Evolutionary conservation across 2,113 vertebrate genomes (phyloP).

Genomic region (Anas platyrhynchos): DNA sequence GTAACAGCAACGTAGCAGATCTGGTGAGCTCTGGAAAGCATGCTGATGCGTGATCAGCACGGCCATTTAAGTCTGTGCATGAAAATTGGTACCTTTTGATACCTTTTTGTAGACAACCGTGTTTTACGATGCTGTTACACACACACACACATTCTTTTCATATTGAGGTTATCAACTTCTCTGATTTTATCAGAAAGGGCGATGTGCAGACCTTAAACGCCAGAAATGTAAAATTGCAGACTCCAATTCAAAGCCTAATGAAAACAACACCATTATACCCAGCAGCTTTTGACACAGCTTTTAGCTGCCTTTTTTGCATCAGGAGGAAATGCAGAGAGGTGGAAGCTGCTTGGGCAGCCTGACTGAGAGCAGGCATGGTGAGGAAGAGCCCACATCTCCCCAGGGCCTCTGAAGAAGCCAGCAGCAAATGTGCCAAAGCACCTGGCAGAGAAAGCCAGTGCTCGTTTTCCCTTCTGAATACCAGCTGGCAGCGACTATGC

Average conservation of each 20-base stretch:
- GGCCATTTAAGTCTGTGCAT: background rate
- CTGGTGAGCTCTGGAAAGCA: background rate
- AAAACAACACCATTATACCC: background rate
- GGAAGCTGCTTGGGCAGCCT: background rate
- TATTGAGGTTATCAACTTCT: background rate
- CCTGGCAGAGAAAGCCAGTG: background rate
- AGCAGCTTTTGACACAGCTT: background rate
- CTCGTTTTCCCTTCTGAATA: background rate
- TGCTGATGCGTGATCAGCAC: background rate
- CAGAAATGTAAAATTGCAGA: background rate
- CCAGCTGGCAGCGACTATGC: background rate
- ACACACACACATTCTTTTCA: background rate
- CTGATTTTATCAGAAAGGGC: background rate
- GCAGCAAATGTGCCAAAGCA: background rate
- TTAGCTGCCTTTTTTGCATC: background rate
- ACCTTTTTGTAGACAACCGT: background rate
- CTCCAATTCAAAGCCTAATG: background rate
- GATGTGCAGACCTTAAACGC: fast-evolving
- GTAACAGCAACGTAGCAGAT: background rate
- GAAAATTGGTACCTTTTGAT: background rate
- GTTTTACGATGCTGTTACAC: background rate
- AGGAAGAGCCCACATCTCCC: background rate
- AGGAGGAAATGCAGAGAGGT: background rate
- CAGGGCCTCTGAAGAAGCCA: background rate
- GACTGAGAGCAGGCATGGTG: background rate